Percentiles rank a stretch among this genome's conserved stretches.
These are phyloP conservation scores for Nesoenas mayeri DNA, from an alignment of 2,113 vertebrate genomes.

Conservation along the genomic window DNA sequence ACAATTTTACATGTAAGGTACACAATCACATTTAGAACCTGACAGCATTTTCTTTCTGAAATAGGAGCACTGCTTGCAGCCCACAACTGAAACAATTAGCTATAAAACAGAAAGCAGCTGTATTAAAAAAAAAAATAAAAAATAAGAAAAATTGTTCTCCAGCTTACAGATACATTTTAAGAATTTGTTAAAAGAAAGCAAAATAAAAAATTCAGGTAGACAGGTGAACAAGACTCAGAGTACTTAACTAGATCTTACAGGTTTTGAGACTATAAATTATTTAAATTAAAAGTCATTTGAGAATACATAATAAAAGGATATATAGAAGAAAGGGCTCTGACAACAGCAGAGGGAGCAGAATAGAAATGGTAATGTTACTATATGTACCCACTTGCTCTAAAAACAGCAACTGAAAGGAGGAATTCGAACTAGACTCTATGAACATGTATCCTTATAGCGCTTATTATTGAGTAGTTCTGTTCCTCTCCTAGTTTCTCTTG, in stretches of 20 bases:
- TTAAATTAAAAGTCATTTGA: slow-evolving; percentile 8
- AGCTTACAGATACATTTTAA: neutral
- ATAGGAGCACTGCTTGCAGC: neutral
- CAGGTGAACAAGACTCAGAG: neutral
- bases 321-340: neutral
- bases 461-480: neutral
- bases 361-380: neutral
- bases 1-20: neutral
- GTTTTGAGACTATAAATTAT: neutral
- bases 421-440: neutral
- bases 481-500: slow-evolving; percentile 1
- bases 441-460: neutral
- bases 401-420: neutral
- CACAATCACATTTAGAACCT: slow-evolving; percentile 9
- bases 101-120: neutral
- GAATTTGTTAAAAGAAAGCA: neutral
- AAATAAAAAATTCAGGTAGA: neutral
- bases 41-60: slow-evolving; percentile 21
- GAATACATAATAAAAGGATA: neutral
- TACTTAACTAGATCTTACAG: neutral
- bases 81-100: slow-evolving; percentile 27
- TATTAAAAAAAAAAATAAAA: neutral
- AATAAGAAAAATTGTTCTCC: neutral
- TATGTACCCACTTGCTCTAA: neutral
- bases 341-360: neutral